Percentiles rank a stretch among this genome's conserved stretches.
Conservation (phyloP, 2,797 vertebrate species). For the Centropyge bicolor region DNA sequence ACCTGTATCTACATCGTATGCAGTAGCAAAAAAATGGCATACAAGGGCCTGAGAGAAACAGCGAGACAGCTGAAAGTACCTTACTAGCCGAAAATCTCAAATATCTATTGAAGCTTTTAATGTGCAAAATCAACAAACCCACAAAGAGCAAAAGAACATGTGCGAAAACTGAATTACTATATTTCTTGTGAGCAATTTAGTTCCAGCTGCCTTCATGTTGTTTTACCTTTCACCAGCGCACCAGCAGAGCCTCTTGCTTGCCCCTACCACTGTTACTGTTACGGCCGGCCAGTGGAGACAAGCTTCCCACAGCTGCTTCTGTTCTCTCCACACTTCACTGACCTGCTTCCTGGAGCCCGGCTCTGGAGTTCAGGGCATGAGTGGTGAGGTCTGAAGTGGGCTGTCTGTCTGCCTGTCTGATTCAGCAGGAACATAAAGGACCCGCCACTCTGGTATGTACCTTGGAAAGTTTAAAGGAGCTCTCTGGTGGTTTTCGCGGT, state of each 20-base stretch:
- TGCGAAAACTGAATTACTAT: not conserved
- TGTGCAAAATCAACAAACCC: slow-evolving; percentile 13
- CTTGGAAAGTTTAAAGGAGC: slow-evolving; percentile 63
- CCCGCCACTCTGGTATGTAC: slow-evolving; percentile 56
- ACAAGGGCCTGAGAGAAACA: slow-evolving; percentile 5
- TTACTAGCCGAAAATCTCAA: not conserved
- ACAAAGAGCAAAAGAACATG: not conserved
- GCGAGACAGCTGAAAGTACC: not conserved
- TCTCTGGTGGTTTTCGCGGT: slow-evolving; percentile 42
- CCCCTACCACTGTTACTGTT: slow-evolving; percentile 64
- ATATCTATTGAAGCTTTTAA: slow-evolving; percentile 5
- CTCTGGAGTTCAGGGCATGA: slow-evolving; percentile 78
- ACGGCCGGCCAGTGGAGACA: slow-evolving; percentile 78
- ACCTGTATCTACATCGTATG: slow-evolving; percentile 2
- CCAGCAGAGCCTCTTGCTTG: slow-evolving; percentile 30
- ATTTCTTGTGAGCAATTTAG: not conserved
- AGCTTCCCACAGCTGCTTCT: slow-evolving; percentile 77
- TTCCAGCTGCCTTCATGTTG: slow-evolving; percentile 24
- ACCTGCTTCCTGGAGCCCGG: slow-evolving; percentile 75
- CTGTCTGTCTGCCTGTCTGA: slow-evolving; percentile 72
- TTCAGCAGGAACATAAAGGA: slow-evolving; percentile 69
- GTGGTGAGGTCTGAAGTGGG: slow-evolving; percentile 71
- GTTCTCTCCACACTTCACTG: slow-evolving; percentile 79
- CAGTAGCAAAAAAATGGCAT: not conserved
- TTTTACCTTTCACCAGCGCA: slow-evolving; percentile 31